Evolutionary conservation across 2,888 invertebrate species (phyloP).

Genomic region (Alcis repandata): DNA sequence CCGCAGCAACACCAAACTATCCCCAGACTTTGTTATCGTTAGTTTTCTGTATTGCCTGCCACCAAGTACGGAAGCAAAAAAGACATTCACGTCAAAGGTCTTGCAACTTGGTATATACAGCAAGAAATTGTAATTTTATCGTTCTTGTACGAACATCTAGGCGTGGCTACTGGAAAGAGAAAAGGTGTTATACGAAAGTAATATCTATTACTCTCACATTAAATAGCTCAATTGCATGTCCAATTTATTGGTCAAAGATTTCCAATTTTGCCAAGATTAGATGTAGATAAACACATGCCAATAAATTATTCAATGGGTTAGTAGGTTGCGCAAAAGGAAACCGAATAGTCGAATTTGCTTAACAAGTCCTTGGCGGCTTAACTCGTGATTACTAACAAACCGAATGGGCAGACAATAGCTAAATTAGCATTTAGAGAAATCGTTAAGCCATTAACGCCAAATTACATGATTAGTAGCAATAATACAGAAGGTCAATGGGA

Average conservation of each 20-base stretch:
- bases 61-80: too few relatives aligned
- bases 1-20: too few relatives aligned
- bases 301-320: slow-evolving; percentile 8
- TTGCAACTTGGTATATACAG: too few relatives aligned
- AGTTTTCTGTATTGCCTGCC: too few relatives aligned
- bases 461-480: slow-evolving; percentile 37
- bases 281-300: background rate
- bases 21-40: too few relatives aligned
- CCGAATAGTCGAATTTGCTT: slow-evolving; percentile 17
- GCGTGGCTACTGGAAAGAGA: too few relatives aligned
- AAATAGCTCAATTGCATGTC: background rate
- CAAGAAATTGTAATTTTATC: too few relatives aligned
- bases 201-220: background rate
- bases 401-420: slow-evolving; percentile 36
- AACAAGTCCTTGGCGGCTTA: slow-evolving; percentile 28
- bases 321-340: slow-evolving; percentile 14
- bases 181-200: too few relatives aligned
- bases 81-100: too few relatives aligned
- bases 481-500: slow-evolving; percentile 9
- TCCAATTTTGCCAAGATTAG: background rate
- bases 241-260: background rate
- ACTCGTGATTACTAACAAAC: slow-evolving; percentile 33
- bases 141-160: too few relatives aligned
- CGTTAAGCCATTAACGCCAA: slow-evolving; percentile 36
- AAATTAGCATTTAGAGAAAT: slow-evolving; percentile 45